Conservation (phyloP, 2,113 vertebrate species). For the Chlorocebus sabaeus region DNA sequence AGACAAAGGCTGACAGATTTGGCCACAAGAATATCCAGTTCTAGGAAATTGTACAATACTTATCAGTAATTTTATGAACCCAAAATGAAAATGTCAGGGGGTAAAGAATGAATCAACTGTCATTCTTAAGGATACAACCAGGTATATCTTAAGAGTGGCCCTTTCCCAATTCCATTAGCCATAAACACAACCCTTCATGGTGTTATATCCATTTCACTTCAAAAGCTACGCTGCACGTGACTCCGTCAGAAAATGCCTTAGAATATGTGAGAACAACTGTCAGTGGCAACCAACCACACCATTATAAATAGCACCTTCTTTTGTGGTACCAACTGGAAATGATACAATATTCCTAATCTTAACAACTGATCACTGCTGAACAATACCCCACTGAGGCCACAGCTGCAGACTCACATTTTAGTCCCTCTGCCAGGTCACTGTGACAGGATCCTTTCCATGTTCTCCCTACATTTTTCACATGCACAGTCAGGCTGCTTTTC, state of each 20-base stretch:
- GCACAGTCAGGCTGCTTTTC: background rate
- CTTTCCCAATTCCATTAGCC: background rate
- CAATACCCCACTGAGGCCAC: constrained; percentile 42
- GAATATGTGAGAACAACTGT: background rate
- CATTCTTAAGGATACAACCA: background rate
- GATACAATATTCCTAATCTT: constrained; percentile 54
- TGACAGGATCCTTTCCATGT: background rate
- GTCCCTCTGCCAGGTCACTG: constrained; percentile 10
- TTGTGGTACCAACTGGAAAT: constrained; percentile 44
- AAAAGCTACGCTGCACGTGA: background rate
- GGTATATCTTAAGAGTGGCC: background rate
- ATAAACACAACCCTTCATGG: background rate
- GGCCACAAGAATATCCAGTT: background rate
- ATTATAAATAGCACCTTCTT: constrained; percentile 24
- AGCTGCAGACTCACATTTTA: constrained; percentile 14
- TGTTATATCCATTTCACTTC: background rate
- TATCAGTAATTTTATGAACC: background rate
- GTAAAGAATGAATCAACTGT: background rate
- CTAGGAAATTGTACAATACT: background rate
- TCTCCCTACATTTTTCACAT: background rate
- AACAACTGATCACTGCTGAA: constrained; percentile 50
- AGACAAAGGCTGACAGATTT: background rate
- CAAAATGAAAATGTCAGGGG: background rate
- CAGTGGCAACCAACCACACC: background rate
- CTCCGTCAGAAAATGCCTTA: background rate